Evolutionary conservation across 2,113 vertebrate species (phyloP), one percentile per base, ranked within the genome.

Genomic region (Bufo gargarizans): DNA sequence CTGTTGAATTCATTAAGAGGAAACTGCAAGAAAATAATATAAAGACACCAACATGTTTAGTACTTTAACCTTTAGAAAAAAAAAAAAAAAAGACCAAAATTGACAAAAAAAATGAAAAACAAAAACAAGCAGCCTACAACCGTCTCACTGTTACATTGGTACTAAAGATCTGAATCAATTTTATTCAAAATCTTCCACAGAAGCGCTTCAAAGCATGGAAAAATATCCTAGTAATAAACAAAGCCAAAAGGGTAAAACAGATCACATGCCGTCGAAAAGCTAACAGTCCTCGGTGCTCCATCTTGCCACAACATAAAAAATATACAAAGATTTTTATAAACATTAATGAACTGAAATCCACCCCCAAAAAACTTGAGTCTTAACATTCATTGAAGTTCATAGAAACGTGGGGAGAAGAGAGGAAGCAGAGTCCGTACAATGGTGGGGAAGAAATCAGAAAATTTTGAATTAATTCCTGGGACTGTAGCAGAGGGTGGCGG

Each of bases 211-310:
- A 88, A 82, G 69, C 80, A 88, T 82, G 81, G 59, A 87, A 65
- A 86, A 86, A 69, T 87, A 88, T 82, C 71, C n/a, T 88, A 61
- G 74, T 8, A 71, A 88, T 82, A 80, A 72, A 88, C 61, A 63
- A 53, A 88, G 86, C 78, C 79, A 63, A 76, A 85, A 79, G 47
- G 59, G 72, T 74, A 59, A 61, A 82, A 83, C 67, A 76, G 63
- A 53, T 82, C 80, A 88, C 86, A 88, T 83, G 86, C 86, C 86
- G 49, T 88, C 86, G 22, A 88, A 88, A 83, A 82, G 78, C 86
- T 88, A 88, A 88, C 86, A 88, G 86, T 88, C 86, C 78, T 88
- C 63, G 49, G 81, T 58, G 71, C 56, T 88, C 78, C 55, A 58
- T 81, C 78, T 88, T 77, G 69, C 80, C 69, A 76, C 69, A 63